A percentile compares a stretch with the other conserved stretches of the same genome.
These are phyloP conservation scores for Coenonympha arcania DNA, from an alignment of 2,888 invertebrate genomes.

Conservation along the genomic window DNA sequence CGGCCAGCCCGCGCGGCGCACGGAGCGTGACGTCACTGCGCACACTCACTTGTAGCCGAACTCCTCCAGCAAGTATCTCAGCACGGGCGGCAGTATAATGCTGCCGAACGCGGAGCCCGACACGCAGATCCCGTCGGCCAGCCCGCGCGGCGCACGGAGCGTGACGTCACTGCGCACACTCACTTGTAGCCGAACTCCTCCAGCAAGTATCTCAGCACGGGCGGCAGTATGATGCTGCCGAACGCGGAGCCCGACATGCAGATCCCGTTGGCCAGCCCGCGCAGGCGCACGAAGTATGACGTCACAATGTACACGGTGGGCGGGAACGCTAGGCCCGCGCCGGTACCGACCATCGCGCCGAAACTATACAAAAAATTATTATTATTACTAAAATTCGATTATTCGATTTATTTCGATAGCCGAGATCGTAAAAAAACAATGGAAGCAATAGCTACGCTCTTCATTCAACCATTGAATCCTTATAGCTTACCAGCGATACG, in stretches of 20 bases:
- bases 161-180: slow-evolving; percentile 30
- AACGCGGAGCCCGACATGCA: slow-evolving; percentile 92
- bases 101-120: slow-evolving; percentile 91
- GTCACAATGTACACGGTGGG: slow-evolving; percentile 93
- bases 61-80: slow-evolving; percentile 79
- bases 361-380: slow-evolving; percentile 77
- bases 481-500: too few relatives aligned
- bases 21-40: background rate
- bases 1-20: slow-evolving; percentile 72
- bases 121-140: slow-evolving; percentile 91
- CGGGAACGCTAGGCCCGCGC: slow-evolving; percentile 89
- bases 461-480: too few relatives aligned
- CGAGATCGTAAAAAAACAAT: slow-evolving; percentile 21
- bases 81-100: slow-evolving; percentile 85
- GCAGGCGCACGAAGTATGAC: slow-evolving; percentile 84
- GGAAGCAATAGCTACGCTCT: too few relatives aligned
- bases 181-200: slow-evolving; percentile 84
- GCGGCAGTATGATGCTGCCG: slow-evolving; percentile 88
- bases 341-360: slow-evolving; percentile 86
- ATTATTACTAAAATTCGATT: too few relatives aligned
- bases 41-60: slow-evolving; percentile 82
- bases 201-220: slow-evolving; percentile 80
- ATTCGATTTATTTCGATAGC: too few relatives aligned
- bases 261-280: slow-evolving; percentile 89
- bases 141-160: slow-evolving; percentile 21